Percentiles rank a stretch among this genome's conserved stretches.
Conservation (phyloP, 2,113 vertebrate species). For the Cinclus cinclus region DNA sequence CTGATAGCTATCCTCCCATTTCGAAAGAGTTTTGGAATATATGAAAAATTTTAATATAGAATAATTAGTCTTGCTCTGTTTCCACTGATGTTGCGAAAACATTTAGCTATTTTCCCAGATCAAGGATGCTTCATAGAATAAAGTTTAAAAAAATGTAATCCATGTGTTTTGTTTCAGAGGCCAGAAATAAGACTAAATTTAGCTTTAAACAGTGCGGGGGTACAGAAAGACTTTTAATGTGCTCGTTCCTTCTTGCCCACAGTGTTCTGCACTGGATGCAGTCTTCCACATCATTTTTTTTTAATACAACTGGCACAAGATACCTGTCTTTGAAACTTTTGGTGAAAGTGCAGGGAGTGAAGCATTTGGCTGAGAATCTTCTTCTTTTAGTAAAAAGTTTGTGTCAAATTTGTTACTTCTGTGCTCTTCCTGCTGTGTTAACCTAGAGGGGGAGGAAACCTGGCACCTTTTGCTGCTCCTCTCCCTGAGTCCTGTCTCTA, state of each 20-base stretch:
- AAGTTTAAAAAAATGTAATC: neutral
- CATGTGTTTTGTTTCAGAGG: neutral
- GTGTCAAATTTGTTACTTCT: neutral
- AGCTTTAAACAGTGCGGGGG: neutral
- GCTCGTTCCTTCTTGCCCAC: neutral
- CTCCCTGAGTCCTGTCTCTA: neutral
- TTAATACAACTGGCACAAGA: neutral
- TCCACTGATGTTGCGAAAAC: neutral
- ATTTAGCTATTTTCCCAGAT: neutral
- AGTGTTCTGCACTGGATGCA: neutral
- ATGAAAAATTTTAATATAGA: neutral
- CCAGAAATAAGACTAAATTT: neutral
- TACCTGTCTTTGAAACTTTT: neutral
- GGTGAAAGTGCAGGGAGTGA: neutral
- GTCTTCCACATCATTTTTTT: neutral
- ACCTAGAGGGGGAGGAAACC: neutral
- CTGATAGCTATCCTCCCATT: neutral
- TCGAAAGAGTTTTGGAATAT: neutral
- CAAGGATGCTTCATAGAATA: neutral
- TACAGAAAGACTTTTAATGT: neutral
- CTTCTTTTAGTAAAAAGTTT: neutral
- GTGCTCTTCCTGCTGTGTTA: neutral
- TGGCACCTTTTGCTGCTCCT: neutral
- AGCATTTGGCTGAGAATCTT: neutral
- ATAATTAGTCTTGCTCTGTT: neutral